Percentiles rank a stretch among this genome's conserved stretches.
phyloP scores from a whole-genome alignment of 2,888 invertebrate genomes.

The Gisinianus flammeolus region DNA sequence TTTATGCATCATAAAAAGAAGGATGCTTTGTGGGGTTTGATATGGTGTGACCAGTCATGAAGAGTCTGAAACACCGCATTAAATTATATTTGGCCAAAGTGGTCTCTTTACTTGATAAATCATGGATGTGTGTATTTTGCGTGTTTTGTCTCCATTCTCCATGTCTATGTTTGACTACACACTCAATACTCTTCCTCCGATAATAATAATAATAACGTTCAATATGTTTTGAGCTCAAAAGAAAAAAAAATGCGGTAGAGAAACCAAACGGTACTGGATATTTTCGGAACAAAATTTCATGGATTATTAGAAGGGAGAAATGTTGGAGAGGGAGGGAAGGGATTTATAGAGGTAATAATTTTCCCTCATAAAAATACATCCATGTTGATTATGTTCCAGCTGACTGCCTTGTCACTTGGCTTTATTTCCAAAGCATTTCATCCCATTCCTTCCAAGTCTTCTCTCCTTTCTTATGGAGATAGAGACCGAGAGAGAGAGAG shows the following conservation, averaged over 20 bases:
- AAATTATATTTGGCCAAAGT: background rate
- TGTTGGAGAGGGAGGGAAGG: background rate
- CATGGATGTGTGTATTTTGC: no score
- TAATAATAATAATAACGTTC: background rate
- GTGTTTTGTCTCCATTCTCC: no score
- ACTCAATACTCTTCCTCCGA: background rate
- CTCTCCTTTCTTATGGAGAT: background rate
- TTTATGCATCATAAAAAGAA: background rate
- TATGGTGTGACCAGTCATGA: background rate
- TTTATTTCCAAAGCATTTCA: constrained; percentile 18
- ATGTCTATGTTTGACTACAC: no score
- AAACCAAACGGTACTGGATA: background rate
- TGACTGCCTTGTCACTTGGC: constrained; percentile 16
- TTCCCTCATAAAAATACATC: constrained; percentile 11
- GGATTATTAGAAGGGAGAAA: background rate
- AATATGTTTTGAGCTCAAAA: background rate
- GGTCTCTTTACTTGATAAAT: background rate
- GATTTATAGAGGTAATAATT: constrained; percentile 10
- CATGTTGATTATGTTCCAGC: constrained; percentile 14
- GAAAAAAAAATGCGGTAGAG: background rate
- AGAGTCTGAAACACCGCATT: background rate
- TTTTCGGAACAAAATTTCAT: constrained; percentile 6
- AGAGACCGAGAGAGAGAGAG: background rate
- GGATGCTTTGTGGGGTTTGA: background rate
- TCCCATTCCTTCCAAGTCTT: background rate